These are phyloP conservation scores for Gymnarchus niloticus DNA, from an alignment of 2,113 vertebrate genomes.

Conservation along the genomic window DNA sequence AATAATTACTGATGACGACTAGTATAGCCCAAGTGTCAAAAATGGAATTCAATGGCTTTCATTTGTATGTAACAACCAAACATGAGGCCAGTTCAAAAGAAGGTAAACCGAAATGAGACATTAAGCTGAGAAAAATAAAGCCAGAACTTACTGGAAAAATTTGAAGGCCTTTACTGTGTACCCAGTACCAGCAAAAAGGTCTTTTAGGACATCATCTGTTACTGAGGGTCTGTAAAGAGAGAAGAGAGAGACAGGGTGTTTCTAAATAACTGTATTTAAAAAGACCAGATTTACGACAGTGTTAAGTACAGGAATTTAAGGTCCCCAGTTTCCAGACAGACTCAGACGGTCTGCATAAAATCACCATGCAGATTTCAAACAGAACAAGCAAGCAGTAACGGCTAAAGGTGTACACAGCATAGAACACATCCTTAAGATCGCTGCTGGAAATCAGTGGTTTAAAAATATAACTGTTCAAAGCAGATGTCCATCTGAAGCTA, in stretches of 20 bases:
- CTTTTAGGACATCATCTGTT: slow-evolving; percentile 71
- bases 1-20: background rate
- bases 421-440: too few species aligned
- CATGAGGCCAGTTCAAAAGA: too few species aligned
- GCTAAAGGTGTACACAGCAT: too few species aligned
- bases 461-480: too few species aligned
- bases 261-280: too few species aligned
- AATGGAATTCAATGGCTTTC: background rate
- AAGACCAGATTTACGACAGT: too few species aligned
- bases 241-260: background rate
- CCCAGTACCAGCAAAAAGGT: slow-evolving; percentile 68
- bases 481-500: too few species aligned
- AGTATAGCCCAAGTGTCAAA: background rate
- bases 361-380: background rate
- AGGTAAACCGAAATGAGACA: background rate
- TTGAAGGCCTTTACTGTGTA: slow-evolving; percentile 71
- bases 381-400: too few species aligned
- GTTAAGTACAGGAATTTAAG: too few species aligned
- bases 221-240: slow-evolving; percentile 62
- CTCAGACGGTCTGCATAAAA: too few species aligned
- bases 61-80: background rate
- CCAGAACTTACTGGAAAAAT: slow-evolving; percentile 48
- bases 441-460: too few species aligned
- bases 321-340: background rate
- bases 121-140: background rate